Evolutionary conservation across 92 coral and sea anemone genomes (phyloP).

Genomic region (Parazoanthus darwini): DNA sequence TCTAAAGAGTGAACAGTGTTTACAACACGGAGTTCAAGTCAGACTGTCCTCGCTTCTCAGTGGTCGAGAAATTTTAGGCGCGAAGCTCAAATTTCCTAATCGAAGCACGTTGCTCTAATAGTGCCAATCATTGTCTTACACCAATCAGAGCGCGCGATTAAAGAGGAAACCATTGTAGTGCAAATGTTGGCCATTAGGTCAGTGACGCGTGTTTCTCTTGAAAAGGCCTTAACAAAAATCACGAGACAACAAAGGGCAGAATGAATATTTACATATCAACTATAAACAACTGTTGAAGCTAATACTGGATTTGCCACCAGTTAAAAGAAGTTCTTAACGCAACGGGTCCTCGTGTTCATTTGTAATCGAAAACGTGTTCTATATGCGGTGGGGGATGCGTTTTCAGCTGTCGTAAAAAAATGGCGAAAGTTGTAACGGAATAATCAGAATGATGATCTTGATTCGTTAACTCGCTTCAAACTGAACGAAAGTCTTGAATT

Average conservation of each 20-base stretch:
- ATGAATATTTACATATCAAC: not conserved
- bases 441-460: no score
- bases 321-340: not conserved
- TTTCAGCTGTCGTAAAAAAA: not conserved
- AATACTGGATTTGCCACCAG: not conserved
- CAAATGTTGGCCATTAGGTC: not conserved
- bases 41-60: conserved; percentile 33
- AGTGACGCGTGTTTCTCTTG: not conserved
- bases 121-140: conserved; percentile 12
- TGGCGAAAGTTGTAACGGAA: not conserved
- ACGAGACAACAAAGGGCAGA: not conserved
- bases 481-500: no score
- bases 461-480: no score
- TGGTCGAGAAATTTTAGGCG: conserved; percentile 45
- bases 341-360: conserved; percentile 20
- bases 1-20: no score
- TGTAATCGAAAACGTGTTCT: conserved; percentile 18
- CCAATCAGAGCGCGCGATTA: conserved; percentile 40
- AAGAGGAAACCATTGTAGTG: conserved; percentile 29
- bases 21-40: conserved; percentile 1
- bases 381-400: not conserved
- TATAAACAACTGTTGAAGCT: not conserved
- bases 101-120: not conserved
- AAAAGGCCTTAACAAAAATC: not conserved
- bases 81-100: conserved; percentile 59